Conservation (phyloP, 2,797 vertebrate genomes). For the Erpetoichthys calabaricus region DNA sequence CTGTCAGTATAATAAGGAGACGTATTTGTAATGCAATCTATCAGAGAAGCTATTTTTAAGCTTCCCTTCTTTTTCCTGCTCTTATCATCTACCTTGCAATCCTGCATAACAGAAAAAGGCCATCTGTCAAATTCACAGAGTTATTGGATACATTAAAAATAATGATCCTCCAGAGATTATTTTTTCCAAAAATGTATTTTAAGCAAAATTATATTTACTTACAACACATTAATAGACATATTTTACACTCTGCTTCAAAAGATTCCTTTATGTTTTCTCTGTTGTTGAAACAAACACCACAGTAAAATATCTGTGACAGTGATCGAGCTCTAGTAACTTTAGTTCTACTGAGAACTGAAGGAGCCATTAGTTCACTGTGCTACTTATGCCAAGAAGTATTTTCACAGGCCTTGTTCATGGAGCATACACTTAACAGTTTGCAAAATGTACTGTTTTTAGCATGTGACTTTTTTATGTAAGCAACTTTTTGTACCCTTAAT, state of each 20-base stretch:
- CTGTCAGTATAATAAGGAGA: not conserved
- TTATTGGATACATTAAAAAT: not conserved
- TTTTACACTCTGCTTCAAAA: constrained; percentile 11
- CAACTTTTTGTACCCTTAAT: too few relatives aligned
- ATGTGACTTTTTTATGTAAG: not conserved
- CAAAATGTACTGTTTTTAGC: constrained; percentile 5
- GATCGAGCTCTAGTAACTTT: constrained; percentile 22
- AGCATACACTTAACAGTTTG: constrained; percentile 13
- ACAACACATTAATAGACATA: constrained; percentile 14
- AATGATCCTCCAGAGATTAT: not conserved
- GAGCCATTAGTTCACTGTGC: constrained; percentile 29
- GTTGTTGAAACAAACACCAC: constrained; percentile 4
- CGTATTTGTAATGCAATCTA: not conserved
- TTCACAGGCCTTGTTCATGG: constrained; percentile 20
- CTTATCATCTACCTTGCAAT: not conserved
- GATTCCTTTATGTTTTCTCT: constrained; percentile 6
- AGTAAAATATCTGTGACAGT: constrained; percentile 21
- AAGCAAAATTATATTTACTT: constrained; percentile 8
- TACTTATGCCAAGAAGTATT: constrained; percentile 28
- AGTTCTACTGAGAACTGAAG: constrained; percentile 20
- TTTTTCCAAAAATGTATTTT: constrained; percentile 8
- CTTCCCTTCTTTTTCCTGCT: too few relatives aligned
- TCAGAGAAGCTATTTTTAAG: not conserved
- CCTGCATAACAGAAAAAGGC: not conserved
- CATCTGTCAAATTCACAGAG: not conserved